Evolutionary conservation across 2,797 vertebrate genomes (phyloP).

Genomic region (Gymnothorax reevesii): DNA sequence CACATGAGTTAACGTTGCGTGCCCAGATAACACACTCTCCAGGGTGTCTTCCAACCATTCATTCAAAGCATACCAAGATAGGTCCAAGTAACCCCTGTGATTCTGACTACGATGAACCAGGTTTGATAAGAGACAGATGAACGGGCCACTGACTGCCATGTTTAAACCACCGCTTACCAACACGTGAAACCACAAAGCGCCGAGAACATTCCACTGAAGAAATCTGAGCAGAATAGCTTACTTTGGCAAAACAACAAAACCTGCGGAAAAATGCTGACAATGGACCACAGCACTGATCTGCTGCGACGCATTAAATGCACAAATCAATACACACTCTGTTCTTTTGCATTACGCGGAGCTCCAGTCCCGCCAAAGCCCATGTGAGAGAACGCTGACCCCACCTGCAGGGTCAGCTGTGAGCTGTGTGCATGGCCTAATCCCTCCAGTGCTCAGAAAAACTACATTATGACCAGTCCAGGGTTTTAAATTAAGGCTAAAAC

Average conservation of each 20-base stretch:
- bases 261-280: background rate
- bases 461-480: slow-evolving; percentile 29
- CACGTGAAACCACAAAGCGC: background rate
- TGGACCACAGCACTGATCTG: slow-evolving; percentile 46
- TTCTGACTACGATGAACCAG: too few relatives aligned
- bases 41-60: background rate
- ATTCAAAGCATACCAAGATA: background rate
- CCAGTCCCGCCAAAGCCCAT: background rate
- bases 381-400: background rate
- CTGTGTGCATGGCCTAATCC: background rate
- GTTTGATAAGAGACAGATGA: background rate
- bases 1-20: too few relatives aligned
- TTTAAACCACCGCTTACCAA: background rate
- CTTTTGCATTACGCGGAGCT: slow-evolving; percentile 51
- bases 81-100: too few relatives aligned
- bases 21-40: too few relatives aligned
- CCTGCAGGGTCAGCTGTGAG: background rate
- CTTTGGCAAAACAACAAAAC: background rate
- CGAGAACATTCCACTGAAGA: background rate
- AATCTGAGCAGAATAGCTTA: background rate
- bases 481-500: background rate
- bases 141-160: background rate
- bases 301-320: slow-evolving; percentile 65
- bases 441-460: slow-evolving; percentile 35
- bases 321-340: slow-evolving; percentile 71